These are phyloP conservation scores for Chanos chanos DNA, from an alignment of 2,797 vertebrate species.

Conservation along the genomic window DNA sequence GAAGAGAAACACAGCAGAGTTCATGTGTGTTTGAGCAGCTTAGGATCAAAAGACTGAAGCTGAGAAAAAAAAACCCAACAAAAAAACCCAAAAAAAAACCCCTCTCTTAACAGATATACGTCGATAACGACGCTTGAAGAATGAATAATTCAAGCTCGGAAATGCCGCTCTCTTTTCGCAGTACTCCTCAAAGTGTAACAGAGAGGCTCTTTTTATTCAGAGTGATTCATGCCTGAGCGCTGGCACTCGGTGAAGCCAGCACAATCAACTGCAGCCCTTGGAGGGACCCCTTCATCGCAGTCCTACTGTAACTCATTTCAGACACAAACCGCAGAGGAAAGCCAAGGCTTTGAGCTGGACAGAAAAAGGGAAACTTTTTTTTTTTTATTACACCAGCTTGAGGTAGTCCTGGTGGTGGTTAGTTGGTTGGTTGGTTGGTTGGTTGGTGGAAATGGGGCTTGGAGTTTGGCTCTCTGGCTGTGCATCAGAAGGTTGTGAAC, in stretches of 20 bases:
- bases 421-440: conserved; percentile 9
- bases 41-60: neutral
- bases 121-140: too few species aligned
- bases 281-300: neutral
- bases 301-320: neutral
- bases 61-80: conserved; percentile 23
- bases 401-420: conserved; percentile 16
- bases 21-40: conserved; percentile 1
- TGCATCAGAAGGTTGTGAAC: conserved; percentile 8
- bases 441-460: conserved; percentile 14
- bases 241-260: conserved; percentile 25
- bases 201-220: conserved; percentile 12
- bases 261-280: conserved; percentile 6
- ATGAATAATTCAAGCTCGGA: conserved; percentile 1
- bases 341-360: conserved; percentile 2
- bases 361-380: neutral
- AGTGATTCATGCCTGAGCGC: conserved; percentile 16
- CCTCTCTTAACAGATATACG: too few species aligned
- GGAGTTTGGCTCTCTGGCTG: conserved; percentile 22
- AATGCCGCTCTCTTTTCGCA: conserved; percentile 10
- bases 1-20: neutral
- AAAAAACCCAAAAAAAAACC: too few species aligned
- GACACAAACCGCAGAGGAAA: conserved; percentile 8
- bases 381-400: too few species aligned
- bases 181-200: neutral